phyloP scores from a whole-genome alignment of 1,140 invertebrate genomes.

The Hermetia illucens region DNA sequence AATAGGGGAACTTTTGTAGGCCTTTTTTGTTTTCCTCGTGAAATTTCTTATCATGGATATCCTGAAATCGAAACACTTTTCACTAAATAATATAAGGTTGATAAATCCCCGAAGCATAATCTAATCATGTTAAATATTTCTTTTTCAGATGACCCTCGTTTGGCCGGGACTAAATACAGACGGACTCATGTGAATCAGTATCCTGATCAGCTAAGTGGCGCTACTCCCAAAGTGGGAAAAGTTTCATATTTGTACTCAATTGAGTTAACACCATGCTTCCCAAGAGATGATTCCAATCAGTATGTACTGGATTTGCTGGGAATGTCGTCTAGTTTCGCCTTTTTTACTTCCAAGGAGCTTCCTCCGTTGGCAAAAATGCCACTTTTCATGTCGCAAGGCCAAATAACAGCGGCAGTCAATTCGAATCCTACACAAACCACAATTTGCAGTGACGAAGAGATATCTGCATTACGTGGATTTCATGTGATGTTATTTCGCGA shows the following conservation, averaged over 20 bases:
- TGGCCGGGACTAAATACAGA: slow-evolving; percentile 50
- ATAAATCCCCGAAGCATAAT: too few species aligned
- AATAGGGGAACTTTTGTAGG: too few species aligned
- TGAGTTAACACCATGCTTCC: slow-evolving; percentile 11
- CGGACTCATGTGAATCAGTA: slow-evolving; percentile 53
- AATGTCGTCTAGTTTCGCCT: slow-evolving; percentile 33
- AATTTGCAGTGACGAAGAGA: slow-evolving; percentile 41
- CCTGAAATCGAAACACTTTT: slow-evolving; percentile 12
- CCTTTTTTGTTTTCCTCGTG: slow-evolving; percentile 6
- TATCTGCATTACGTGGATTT: slow-evolving; percentile 33
- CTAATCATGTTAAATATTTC: not conserved
- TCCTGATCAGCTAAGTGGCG: slow-evolving; percentile 15
- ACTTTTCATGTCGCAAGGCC: slow-evolving; percentile 69
- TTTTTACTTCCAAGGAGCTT: slow-evolving; percentile 41
- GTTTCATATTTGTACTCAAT: slow-evolving; percentile 20
- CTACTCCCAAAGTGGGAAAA: slow-evolving; percentile 15
- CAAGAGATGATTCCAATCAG: slow-evolving; percentile 11
- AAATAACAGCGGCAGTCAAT: slow-evolving; percentile 44
- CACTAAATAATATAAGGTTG: not conserved
- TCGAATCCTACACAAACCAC: slow-evolving; percentile 35
- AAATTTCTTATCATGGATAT: slow-evolving; percentile 21
- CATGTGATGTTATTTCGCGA: slow-evolving; percentile 48
- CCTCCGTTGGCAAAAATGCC: slow-evolving; percentile 58
- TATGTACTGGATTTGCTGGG: slow-evolving; percentile 26
- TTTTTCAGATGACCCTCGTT: slow-evolving; percentile 5